Evolutionary conservation across 2,113 vertebrate species (phyloP).

Genomic region (Notiomystis cincta): DNA sequence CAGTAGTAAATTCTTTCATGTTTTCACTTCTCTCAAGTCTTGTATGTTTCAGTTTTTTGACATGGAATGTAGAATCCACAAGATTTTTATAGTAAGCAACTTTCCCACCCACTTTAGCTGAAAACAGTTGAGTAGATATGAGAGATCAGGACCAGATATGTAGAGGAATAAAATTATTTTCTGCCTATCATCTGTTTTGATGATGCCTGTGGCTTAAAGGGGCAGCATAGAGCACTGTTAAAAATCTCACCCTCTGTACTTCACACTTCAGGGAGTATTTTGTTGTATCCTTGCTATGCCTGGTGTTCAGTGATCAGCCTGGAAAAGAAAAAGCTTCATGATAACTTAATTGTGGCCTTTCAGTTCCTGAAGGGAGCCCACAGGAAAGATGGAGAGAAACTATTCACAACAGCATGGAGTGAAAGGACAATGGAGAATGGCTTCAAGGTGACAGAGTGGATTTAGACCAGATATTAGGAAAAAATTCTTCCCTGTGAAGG

Average conservation of each 20-base stretch:
- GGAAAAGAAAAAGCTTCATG: neutral
- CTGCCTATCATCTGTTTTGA: neutral
- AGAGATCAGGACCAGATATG: neutral
- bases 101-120: neutral
- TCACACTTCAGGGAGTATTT: neutral
- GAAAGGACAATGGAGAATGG: accelerated
- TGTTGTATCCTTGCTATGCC: neutral
- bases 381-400: neutral
- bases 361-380: neutral
- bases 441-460: neutral
- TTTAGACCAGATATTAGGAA: neutral
- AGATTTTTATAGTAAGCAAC: neutral
- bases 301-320: neutral
- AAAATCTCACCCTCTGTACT: neutral
- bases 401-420: neutral
- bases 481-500: accelerated
- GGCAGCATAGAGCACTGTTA: neutral
- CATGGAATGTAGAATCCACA: neutral
- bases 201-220: neutral
- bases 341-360: neutral
- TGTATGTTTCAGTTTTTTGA: neutral
- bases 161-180: neutral
- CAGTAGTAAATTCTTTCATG: neutral
- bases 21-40: neutral
- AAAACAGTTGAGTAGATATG: neutral